Evolutionary conservation across 2,888 invertebrate genomes (phyloP).

Genomic region (Embidobia sp.): DNA sequence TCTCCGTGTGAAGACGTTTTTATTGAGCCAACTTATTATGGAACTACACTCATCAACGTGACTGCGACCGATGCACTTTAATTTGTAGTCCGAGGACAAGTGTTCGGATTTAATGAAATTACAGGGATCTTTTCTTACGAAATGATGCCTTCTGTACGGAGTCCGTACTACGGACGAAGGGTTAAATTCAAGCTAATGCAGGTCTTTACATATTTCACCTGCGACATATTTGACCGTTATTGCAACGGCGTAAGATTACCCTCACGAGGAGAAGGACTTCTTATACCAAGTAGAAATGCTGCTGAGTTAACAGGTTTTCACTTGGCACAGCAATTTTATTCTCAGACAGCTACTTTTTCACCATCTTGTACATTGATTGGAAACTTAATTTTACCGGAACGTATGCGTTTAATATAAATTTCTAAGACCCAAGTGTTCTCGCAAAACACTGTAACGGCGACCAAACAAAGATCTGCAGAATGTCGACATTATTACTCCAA

Average conservation of each 20-base stretch:
- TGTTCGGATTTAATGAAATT: slow-evolving; percentile 7
- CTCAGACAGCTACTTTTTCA: slow-evolving; percentile 2
- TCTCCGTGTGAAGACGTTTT: too few relatives aligned
- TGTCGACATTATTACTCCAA: slow-evolving; percentile 1
- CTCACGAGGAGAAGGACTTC: slow-evolving; percentile 15
- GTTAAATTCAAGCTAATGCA: slow-evolving; percentile 42
- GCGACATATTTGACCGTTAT: slow-evolving; percentile 55
- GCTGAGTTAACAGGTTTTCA: slow-evolving; percentile 51
- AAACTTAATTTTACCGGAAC: slow-evolving; percentile 33
- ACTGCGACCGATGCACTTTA: slow-evolving; percentile 5
- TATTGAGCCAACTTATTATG: too few relatives aligned
- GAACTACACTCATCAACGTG: neutral
- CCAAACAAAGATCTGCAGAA: too few relatives aligned
- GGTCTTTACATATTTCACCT: slow-evolving; percentile 36
- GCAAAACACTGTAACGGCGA: too few relatives aligned
- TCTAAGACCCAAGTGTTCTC: neutral
- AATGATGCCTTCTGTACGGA: slow-evolving; percentile 4
- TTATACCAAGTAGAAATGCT: slow-evolving; percentile 39
- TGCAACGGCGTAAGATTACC: slow-evolving; percentile 37
- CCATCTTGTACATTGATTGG: slow-evolving; percentile 35
- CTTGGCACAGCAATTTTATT: slow-evolving; percentile 52
- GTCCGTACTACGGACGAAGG: too few relatives aligned
- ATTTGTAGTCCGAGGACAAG: neutral
- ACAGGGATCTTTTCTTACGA: slow-evolving; percentile 2
- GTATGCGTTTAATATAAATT: slow-evolving; percentile 13